phyloP scores from a whole-genome alignment of 1,140 invertebrate genomes.

The Drosophila repleta region DNA sequence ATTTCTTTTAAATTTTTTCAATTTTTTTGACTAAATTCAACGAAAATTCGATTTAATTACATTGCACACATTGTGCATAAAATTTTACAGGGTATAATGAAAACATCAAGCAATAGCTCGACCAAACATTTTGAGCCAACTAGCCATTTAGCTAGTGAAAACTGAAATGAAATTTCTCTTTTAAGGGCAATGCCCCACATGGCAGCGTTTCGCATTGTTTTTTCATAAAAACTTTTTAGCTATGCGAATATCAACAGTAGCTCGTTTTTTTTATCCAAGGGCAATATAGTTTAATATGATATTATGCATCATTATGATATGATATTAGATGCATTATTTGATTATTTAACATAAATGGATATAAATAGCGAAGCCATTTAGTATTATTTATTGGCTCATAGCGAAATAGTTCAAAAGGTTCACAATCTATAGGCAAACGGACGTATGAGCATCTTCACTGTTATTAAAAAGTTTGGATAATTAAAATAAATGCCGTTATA shows the following conservation, averaged over 20 bases:
- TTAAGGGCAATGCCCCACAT: background rate
- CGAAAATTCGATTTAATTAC: too few relatives aligned
- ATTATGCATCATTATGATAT: background rate
- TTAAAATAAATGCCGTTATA: too few relatives aligned
- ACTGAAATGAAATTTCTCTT: conserved; percentile 1
- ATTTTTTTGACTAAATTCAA: too few relatives aligned
- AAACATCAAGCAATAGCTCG: background rate
- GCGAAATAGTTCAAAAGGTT: too few relatives aligned
- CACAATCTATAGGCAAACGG: too few relatives aligned
- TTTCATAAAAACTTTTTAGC: conserved; percentile 1
- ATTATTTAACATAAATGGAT: too few relatives aligned
- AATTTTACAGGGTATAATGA: background rate
- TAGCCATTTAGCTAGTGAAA: background rate
- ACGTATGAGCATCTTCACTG: too few relatives aligned
- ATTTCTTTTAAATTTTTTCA: background rate
- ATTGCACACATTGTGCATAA: too few relatives aligned
- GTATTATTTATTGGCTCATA: too few relatives aligned
- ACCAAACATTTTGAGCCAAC: conserved; percentile 7
- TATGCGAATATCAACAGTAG: background rate
- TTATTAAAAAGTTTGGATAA: too few relatives aligned
- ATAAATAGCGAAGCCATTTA: too few relatives aligned
- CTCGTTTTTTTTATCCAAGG: too few relatives aligned
- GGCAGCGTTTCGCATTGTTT: background rate
- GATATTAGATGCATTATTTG: background rate
- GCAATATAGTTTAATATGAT: background rate